Evolutionary conservation across 2,797 vertebrate genomes (phyloP).

Genomic region (Hylomyscus alleni): DNA sequence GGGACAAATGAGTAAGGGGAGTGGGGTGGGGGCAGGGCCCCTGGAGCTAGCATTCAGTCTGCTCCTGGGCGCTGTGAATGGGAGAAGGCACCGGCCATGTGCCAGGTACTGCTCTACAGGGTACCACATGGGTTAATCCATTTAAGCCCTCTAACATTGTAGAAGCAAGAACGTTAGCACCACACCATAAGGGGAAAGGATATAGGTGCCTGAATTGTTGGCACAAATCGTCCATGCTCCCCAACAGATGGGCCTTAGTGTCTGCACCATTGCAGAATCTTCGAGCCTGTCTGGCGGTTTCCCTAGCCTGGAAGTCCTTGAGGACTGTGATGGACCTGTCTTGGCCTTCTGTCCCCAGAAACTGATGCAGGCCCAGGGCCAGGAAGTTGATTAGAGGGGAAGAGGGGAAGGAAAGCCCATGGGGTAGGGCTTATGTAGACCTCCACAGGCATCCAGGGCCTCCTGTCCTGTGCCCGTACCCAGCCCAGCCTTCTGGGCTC

Average conservation of each 20-base stretch:
- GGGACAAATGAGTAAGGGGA: not conserved
- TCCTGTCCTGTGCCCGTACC: not conserved
- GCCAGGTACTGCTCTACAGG: not conserved
- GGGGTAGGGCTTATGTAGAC: not conserved
- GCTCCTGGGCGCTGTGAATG: not conserved
- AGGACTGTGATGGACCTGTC: not conserved
- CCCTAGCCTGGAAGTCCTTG: not conserved
- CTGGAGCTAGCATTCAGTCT: not conserved
- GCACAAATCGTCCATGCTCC: not conserved
- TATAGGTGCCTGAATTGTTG: not conserved
- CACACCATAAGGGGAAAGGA: not conserved
- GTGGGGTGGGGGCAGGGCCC: not conserved
- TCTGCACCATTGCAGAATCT: not conserved
- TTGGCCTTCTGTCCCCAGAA: not conserved
- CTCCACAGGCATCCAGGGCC: not conserved
- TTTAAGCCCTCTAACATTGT: not conserved
- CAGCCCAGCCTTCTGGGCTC: not conserved
- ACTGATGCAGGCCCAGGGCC: not conserved
- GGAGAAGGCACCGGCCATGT: not conserved
- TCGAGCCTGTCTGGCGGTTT: not conserved
- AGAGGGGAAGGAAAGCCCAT: not conserved
- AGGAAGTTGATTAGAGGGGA: not conserved
- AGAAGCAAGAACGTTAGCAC: not conserved
- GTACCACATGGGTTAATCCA: rapidly evolving
- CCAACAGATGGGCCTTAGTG: not conserved